A percentile compares a stretch with the other conserved stretches of the same genome.
Evolutionary conservation across 2,113 vertebrate species (phyloP).

Genomic region (Anseranas semipalmata): DNA sequence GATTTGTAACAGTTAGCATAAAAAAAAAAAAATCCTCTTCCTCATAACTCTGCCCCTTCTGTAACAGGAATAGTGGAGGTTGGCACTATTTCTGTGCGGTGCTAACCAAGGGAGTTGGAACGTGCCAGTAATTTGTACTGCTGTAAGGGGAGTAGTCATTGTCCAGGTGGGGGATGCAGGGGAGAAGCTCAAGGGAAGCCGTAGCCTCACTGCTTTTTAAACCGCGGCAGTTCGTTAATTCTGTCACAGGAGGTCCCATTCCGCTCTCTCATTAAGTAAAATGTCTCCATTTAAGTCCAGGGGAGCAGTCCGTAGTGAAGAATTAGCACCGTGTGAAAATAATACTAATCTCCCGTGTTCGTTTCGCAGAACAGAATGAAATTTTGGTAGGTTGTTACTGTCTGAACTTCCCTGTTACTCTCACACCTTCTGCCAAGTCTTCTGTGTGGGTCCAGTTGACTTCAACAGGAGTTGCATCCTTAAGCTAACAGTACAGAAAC

Average conservation of each 20-base stretch:
- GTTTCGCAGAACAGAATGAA: background rate
- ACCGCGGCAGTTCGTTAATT: background rate
- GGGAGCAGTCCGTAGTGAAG: background rate
- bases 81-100: background rate
- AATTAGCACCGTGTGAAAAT: background rate
- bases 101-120: background rate
- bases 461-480: background rate
- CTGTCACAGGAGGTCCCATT: background rate
- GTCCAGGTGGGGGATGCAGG: background rate
- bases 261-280: background rate
- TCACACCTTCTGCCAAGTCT: background rate
- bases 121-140: background rate
- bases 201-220: background rate
- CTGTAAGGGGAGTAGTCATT: background rate
- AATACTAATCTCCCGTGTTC: background rate
- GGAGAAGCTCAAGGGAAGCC: background rate
- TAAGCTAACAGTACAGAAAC: background rate
- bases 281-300: background rate
- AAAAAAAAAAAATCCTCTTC: slow-evolving; percentile 1
- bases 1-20: slow-evolving; percentile 51
- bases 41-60: background rate
- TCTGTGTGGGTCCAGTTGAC: background rate
- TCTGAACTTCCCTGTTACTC: background rate
- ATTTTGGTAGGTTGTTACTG: background rate
- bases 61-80: background rate